Base-by-base conservation (phyloP, 2,797 vertebrate species). In the Pangasius macronema region DNA sequence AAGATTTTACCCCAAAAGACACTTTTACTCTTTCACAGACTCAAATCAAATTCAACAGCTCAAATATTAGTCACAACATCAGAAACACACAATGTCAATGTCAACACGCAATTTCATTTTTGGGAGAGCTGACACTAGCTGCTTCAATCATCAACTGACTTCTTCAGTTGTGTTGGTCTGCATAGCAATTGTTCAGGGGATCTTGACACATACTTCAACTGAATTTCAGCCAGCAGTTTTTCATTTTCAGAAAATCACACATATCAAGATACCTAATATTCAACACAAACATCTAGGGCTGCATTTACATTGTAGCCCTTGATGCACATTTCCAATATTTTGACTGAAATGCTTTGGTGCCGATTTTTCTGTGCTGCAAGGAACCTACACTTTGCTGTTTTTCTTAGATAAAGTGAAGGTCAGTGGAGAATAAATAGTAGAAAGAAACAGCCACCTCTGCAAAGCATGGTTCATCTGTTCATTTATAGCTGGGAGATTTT, bases 401-500 rank as follows among this genome's bases (percentile, higher is more conserved):
- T 33, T 83, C n/a, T 83, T 53, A 36, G 18, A 68, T 53, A 83
- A 53, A 83, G 46, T 68, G 46, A 68, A 83, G 63, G 82, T 83
- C 82, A 83, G 20, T 33, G 68, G 82, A 24, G 61, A 68, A 83
- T 67, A 83, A 53, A 83, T 83, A 82, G 14, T 46, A 65, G 22
- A 82, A 14, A 82, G 57, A 68, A 68, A 68, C 61, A 68, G 14
- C 63, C n/a, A 68, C 2, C 18, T 63, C 59, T 49, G 81, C 81
- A 82, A 82, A 65, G 36, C 42, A 49, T 30, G 20, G 63, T 67
- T 67, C 42, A 51, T 49, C 57, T 82, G 59, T 67, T 82, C 46
- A 83, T 83, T 83, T 83, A 67, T 83, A 67, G n/a, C 82, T 68
- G 16, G 42, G 61, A 83, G 61, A 68, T 83, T 83, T 83, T n/a